Base-by-base conservation (phyloP, 2,113 vertebrate species). In the Dinomys branickii region DNA sequence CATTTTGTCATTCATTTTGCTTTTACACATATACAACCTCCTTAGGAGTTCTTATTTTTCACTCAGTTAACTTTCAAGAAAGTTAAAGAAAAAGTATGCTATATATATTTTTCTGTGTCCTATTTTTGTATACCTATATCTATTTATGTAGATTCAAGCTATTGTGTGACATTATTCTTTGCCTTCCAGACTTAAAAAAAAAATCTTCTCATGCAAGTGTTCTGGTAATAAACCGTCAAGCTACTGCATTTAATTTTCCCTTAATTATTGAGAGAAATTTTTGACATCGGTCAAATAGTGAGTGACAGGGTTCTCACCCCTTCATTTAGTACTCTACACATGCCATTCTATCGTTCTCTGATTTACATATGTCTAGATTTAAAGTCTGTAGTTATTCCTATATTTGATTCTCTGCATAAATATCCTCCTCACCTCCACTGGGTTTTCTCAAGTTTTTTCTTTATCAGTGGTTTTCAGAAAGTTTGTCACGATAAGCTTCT, bases 371-470 rank as follows among this genome's bases (percentile, higher is more conserved):
- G 61, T 75, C 4, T 35, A 50, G 9, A 50, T 80, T 12, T 69
- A 22, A 44, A 19, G 26, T 84, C 28, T 50, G 54, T 16, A 58
- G 44, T 16, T 81, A 16, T 30, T 54, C 41, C 35, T 73, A 33
- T 35, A 63, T 85, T 91, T 69, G 47, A 54, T 56, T 30, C 11
- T 71, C 17, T 78, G n/a, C 35, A 38, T 78, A 61, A 38, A 78
- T 94, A 10, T 38, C 5, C 30, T 50, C 56, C 16, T 14, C 26
- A 22, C 3, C 33, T 67, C 44, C 26, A 35, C 12, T 44, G 24
- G 28, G 54, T 75, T 91, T 22, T 91, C 94, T 94, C 8, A 91
- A 71, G 5, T 91, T 80, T 88, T 73, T 30, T 56, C 13, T 85
- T 88, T 22, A 33, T 58, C 44, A 0, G 12, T 75, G 16, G 1